Percentiles rank a stretch among this genome's conserved stretches.
phyloP scores from a whole-genome alignment of 2,797 vertebrate genomes.

The Pygocentrus nattereri region DNA sequence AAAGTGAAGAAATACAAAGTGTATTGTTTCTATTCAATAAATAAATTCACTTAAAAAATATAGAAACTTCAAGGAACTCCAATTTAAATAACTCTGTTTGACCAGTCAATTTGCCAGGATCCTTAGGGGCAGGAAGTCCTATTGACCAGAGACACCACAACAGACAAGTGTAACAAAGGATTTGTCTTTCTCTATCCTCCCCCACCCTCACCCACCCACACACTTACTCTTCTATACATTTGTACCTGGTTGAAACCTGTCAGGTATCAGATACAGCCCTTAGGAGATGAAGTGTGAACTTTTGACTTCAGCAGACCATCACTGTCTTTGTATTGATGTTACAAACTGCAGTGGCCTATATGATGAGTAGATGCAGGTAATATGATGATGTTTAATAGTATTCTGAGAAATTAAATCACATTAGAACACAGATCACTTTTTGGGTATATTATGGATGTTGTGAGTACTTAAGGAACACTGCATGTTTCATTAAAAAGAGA shows the following conservation, averaged over 20 bases:
- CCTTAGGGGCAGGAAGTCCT: conserved; percentile 80
- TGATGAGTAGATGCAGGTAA: neutral
- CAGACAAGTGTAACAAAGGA: conserved; percentile 79
- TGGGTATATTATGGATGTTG: too few relatives aligned
- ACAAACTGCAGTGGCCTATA: neutral
- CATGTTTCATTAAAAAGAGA: too few relatives aligned
- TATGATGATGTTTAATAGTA: too few relatives aligned
- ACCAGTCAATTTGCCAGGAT: conserved; percentile 55
- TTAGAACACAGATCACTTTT: too few relatives aligned
- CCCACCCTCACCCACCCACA: conserved; percentile 44
- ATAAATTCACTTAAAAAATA: conserved; percentile 33
- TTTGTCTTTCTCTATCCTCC: conserved; percentile 34
- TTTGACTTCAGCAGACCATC: conserved; percentile 52
- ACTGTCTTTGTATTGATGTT: neutral
- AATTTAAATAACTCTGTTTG: conserved; percentile 73
- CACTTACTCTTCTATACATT: conserved; percentile 56
- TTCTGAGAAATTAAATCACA: too few relatives aligned
- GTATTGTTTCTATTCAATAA: neutral
- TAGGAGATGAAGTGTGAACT: conserved; percentile 72
- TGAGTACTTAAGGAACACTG: too few relatives aligned
- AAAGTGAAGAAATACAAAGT: conserved; percentile 22
- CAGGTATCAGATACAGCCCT: conserved; percentile 80
- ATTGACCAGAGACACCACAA: conserved; percentile 80
- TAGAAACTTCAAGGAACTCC: conserved; percentile 25
- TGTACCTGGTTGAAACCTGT: conserved; percentile 72